Evolutionary conservation across 1,140 invertebrate species (phyloP).

Genomic region (Tribolium castaneum): DNA sequence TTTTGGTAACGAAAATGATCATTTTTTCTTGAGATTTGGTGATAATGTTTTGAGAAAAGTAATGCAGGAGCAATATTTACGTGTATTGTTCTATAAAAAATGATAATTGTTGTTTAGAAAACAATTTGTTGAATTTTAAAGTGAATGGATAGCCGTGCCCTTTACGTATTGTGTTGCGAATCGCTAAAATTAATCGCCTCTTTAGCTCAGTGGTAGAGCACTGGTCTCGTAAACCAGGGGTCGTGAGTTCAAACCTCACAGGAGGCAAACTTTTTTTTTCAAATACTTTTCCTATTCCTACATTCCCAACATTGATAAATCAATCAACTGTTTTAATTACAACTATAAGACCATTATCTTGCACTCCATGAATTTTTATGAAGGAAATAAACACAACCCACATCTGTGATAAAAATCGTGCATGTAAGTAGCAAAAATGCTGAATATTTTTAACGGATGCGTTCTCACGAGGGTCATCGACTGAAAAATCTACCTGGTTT

Average conservation of each 20-base stretch:
- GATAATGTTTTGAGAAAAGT: no score
- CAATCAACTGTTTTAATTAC: background rate
- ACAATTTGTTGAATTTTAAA: background rate
- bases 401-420: background rate
- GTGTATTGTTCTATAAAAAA: no score
- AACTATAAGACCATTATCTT: background rate
- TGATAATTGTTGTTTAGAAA: no score
- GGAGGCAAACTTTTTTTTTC: constrained; percentile 69
- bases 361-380: constrained; percentile 27
- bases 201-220: constrained; percentile 95
- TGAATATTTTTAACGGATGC: background rate
- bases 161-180: background rate
- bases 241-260: constrained; percentile 93
- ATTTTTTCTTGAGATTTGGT: no score
- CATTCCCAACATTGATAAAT: background rate
- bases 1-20: no score
- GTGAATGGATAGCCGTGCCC: background rate
- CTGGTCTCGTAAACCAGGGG: constrained; percentile 95
- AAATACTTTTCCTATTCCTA: background rate
- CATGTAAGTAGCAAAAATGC: background rate
- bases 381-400: constrained; percentile 5
- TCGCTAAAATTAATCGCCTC: constrained; percentile 68
- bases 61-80: no score
- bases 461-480: background rate
- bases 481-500: background rate